Percentiles rank a stretch among this genome's conserved stretches.
Conservation (phyloP, 2,797 vertebrate species). For the Threskiornis aethiopicus region DNA sequence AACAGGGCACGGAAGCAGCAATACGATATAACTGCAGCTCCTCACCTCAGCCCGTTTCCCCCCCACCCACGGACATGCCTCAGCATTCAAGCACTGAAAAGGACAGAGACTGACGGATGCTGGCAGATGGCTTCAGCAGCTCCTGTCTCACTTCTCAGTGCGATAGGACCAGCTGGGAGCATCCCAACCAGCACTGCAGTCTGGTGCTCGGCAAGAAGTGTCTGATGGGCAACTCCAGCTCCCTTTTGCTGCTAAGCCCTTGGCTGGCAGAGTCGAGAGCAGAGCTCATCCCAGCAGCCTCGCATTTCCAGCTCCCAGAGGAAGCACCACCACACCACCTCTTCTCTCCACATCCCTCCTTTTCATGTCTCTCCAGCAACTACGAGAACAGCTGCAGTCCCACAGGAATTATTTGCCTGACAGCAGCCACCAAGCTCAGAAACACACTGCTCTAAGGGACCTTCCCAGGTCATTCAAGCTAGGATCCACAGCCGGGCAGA, state of each 20-base stretch:
- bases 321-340: background rate
- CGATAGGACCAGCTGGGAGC: background rate
- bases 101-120: background rate
- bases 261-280: background rate
- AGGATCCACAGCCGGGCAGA: background rate
- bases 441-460: background rate
- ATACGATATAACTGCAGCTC: background rate
- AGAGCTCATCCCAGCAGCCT: background rate
- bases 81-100: background rate
- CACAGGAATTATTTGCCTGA: background rate
- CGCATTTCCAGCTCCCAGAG: background rate
- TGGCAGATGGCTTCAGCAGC: background rate
- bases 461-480: background rate
- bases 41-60: background rate
- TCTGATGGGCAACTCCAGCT: background rate
- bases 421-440: background rate
- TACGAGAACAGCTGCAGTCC: background rate
- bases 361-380: background rate
- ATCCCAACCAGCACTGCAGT: background rate
- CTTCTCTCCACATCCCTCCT: background rate
- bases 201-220: background rate
- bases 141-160: background rate
- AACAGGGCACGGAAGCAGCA: background rate
- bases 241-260: background rate
- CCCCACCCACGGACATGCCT: fast-evolving